Percentiles rank a stretch among this genome's conserved stretches.
Conservation (phyloP, 2,797 vertebrate species). For the Atherinosoma microstoma region DNA sequence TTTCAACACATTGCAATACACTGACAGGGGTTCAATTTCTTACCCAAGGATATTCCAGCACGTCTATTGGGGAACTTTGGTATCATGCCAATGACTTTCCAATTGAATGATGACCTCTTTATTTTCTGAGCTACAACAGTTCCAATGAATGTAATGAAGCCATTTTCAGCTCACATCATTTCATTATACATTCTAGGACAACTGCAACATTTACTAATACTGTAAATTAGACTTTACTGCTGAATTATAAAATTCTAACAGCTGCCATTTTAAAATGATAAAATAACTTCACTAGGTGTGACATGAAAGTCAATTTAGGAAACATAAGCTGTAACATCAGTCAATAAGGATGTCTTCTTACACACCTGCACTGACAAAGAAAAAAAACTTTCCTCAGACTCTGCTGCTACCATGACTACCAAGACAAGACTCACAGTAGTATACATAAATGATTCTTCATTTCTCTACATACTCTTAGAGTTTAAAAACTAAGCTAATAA, state of each 20-base stretch:
- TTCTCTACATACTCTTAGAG: constrained; percentile 20
- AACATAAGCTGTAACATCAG: neutral
- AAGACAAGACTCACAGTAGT: constrained; percentile 12
- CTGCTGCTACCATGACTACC: neutral
- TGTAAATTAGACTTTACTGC: neutral
- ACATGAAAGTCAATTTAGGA: neutral
- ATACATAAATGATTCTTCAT: neutral
- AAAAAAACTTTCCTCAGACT: constrained; percentile 1
- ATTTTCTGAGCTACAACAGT: too few relatives aligned
- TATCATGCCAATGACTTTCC: too few relatives aligned
- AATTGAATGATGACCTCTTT: too few relatives aligned
- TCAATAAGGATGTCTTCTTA: constrained; percentile 4
- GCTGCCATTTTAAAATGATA: constrained; percentile 9
- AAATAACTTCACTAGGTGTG: constrained; percentile 1
- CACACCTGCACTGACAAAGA: neutral
- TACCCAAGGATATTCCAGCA: too few relatives aligned
- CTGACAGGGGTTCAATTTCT: too few relatives aligned
- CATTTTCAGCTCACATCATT: too few relatives aligned
- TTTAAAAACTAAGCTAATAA: constrained; percentile 4
- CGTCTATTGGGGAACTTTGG: too few relatives aligned
- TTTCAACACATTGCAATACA: too few relatives aligned
- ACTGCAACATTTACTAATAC: neutral
- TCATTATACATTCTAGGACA: neutral
- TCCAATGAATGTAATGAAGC: too few relatives aligned
- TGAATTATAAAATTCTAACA: neutral